phyloP scores from a whole-genome alignment of 2,888 invertebrate genomes.

The Oscheius sp. region DNA sequence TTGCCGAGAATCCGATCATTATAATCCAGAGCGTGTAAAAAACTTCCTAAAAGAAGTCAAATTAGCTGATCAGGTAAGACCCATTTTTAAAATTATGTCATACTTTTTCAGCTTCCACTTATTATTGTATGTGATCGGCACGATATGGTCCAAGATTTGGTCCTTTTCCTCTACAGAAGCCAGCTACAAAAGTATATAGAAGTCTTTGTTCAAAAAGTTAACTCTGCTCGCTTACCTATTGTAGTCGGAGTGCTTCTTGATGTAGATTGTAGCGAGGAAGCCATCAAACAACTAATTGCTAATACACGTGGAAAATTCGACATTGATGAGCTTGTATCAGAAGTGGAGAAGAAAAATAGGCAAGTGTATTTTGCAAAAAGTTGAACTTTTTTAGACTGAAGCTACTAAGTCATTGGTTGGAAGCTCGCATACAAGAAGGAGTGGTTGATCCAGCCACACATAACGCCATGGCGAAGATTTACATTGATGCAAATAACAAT shows the following conservation, averaged over 20 bases:
- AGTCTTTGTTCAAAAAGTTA: constrained; percentile 98
- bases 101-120: constrained; percentile 82
- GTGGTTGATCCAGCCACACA: constrained; percentile 97
- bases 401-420: constrained; percentile 94
- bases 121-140: constrained; percentile 99
- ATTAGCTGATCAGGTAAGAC: constrained; percentile 80
- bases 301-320: constrained; percentile 99
- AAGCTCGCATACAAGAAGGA: constrained; percentile 95
- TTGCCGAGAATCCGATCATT: constrained; percentile 97
- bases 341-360: constrained; percentile 77
- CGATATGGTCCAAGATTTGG: constrained; percentile 98
- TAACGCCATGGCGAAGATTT: constrained; percentile 98
- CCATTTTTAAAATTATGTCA: background rate
- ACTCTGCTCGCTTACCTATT: constrained; percentile 94
- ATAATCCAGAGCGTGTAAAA: constrained; percentile 97
- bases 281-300: constrained; percentile 95
- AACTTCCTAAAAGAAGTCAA: constrained; percentile 99
- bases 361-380: constrained; percentile 34
- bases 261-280: constrained; percentile 96
- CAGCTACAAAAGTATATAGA: constrained; percentile 99
- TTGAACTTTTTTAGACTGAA: constrained; percentile 78
- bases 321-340: constrained; percentile 96
- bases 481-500: constrained; percentile 99
- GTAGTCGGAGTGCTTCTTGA: constrained; percentile 96
- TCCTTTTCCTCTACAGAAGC: constrained; percentile 95